Percentiles rank a stretch among this genome's conserved stretches.
phyloP scores from a whole-genome alignment of 2,797 vertebrate species.

The Pangasius sanitwongsei region DNA sequence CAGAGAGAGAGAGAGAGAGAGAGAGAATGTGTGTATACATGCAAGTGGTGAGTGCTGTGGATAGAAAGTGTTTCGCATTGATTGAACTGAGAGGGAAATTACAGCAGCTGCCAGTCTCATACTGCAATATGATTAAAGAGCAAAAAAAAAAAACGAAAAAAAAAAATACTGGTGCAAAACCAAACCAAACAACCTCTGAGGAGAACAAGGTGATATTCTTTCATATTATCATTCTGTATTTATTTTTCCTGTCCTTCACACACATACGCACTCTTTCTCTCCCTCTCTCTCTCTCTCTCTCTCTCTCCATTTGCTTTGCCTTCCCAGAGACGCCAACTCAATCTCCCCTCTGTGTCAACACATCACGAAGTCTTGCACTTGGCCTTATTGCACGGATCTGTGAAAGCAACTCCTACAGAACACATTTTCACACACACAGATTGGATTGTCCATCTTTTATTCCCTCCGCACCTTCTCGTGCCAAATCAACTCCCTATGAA shows the following conservation, averaged over 20 bases:
- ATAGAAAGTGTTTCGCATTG: slow-evolving; percentile 70
- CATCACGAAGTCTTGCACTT: slow-evolving; percentile 78
- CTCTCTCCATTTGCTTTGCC: slow-evolving; percentile 72
- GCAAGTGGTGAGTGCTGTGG: slow-evolving; percentile 28
- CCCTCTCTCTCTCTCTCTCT: background rate
- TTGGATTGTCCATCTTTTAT: slow-evolving; percentile 65
- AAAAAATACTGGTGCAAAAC: slow-evolving; percentile 70
- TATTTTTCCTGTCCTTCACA: slow-evolving; percentile 35
- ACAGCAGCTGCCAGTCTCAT: slow-evolving; percentile 69
- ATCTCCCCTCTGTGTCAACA: slow-evolving; percentile 80
- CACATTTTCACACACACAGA: slow-evolving; percentile 74
- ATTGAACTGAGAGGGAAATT: slow-evolving; percentile 73
- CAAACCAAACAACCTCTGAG: slow-evolving; percentile 47
- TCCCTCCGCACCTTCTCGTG: slow-evolving; percentile 67
- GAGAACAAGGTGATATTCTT: slow-evolving; percentile 69
- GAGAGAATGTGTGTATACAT: slow-evolving; percentile 1
- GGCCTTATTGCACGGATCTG: slow-evolving; percentile 79
- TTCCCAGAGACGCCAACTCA: slow-evolving; percentile 74
- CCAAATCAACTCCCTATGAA: slow-evolving; percentile 67
- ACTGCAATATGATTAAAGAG: slow-evolving; percentile 75
- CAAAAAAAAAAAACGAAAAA: slow-evolving; percentile 51
- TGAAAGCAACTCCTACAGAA: slow-evolving; percentile 74
- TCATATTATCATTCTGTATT: slow-evolving; percentile 49
- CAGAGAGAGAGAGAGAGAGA: background rate
- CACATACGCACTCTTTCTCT: slow-evolving; percentile 9